These are phyloP conservation scores for Ernsta delagoae DNA, from an alignment of 2,888 invertebrate genomes.

Conservation along the genomic window DNA sequence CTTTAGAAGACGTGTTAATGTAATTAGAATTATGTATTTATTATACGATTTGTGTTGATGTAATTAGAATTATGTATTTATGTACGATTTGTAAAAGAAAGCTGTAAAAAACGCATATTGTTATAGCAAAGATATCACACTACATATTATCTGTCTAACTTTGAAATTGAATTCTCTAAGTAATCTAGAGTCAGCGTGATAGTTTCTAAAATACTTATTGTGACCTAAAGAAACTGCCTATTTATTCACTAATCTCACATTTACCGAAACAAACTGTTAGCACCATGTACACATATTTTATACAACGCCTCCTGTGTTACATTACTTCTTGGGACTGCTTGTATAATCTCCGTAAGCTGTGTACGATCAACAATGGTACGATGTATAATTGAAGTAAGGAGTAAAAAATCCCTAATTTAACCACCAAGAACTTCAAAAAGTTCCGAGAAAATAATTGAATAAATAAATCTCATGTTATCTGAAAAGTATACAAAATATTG, in stretches of 20 bases:
- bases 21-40: not conserved
- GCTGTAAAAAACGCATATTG: not conserved
- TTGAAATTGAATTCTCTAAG: not conserved
- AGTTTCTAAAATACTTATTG: not conserved
- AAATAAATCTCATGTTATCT: too few relatives aligned
- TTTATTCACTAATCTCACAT: not conserved
- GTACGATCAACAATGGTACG: not conserved
- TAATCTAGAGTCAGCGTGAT: not conserved
- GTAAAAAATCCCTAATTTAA: too few relatives aligned
- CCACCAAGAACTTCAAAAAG: too few relatives aligned
- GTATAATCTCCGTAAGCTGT: constrained; percentile 27
- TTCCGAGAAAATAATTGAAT: too few relatives aligned
- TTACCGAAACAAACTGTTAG: constrained; percentile 17
- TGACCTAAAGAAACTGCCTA: not conserved
- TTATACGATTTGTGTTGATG: not conserved
- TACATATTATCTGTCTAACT: too few relatives aligned
- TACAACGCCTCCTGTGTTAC: not conserved
- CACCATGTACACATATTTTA: constrained; percentile 6
- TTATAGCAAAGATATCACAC: not conserved
- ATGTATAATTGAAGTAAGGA: not conserved
- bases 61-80: not conserved
- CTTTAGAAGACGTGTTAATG: too few relatives aligned
- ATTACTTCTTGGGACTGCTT: constrained; percentile 29
- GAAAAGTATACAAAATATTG: too few relatives aligned
- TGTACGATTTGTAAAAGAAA: not conserved